Evolutionary conservation across 2,113 vertebrate species (phyloP).

Genomic region (Pachycephala philippinensis): DNA sequence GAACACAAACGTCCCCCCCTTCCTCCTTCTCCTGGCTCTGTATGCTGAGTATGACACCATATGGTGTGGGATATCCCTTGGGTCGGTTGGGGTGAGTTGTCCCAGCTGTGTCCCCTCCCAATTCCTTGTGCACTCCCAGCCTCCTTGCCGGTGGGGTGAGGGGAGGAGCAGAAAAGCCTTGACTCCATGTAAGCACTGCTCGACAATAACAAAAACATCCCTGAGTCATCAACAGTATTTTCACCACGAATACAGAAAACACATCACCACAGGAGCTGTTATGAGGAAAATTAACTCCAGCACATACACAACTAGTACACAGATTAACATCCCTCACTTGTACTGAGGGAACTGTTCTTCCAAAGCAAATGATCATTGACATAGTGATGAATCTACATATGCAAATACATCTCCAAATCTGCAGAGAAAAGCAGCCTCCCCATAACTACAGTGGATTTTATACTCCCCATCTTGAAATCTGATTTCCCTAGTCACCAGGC

Average conservation of each 20-base stretch:
- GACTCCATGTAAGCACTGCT: neutral
- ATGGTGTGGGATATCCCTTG: neutral
- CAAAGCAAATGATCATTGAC: neutral
- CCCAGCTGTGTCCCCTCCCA: neutral
- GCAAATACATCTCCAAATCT: neutral
- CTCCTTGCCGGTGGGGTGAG: accelerated
- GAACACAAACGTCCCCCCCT: accelerated
- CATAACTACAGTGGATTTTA: neutral
- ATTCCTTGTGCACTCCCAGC: neutral
- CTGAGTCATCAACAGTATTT: neutral
- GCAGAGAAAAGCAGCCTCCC: neutral
- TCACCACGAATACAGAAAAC: neutral
- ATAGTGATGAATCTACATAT: neutral
- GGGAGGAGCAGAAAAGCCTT: neutral
- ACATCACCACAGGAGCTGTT: neutral
- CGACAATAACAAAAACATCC: neutral
- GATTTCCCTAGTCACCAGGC: neutral
- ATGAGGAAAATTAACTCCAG: neutral
- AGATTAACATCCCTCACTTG: neutral
- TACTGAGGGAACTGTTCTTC: neutral
- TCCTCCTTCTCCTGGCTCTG: neutral
- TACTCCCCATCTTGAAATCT: neutral
- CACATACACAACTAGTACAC: neutral
- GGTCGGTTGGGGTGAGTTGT: neutral
- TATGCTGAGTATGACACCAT: neutral